Conservation (phyloP, 2,113 vertebrate genomes). For the Clarias batrachus region DNA sequence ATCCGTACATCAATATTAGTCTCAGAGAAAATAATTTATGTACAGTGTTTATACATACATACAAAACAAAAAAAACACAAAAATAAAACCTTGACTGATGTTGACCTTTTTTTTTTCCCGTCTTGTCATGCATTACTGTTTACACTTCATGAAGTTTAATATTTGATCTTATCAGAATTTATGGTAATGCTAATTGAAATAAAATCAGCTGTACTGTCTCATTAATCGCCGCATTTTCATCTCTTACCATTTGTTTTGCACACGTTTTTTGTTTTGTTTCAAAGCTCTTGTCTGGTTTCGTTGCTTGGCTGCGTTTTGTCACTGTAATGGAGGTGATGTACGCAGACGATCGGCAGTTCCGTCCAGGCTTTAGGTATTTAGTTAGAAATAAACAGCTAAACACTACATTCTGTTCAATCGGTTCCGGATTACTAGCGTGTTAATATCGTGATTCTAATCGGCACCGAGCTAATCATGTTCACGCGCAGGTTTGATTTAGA, state of each 20-base stretch:
- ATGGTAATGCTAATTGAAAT: slow-evolving; percentile 59
- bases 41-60: slow-evolving; percentile 99
- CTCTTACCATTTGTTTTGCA: slow-evolving; percentile 37
- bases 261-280: slow-evolving; percentile 18
- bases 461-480: not conserved
- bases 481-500: not conserved
- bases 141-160: slow-evolving; percentile 59
- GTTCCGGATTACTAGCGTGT: not conserved
- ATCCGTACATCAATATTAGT: slow-evolving; percentile 99
- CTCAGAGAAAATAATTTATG: slow-evolving; percentile 99
- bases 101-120: slow-evolving; percentile 42
- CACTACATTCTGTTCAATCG: not conserved
- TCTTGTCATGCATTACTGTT: slow-evolving; percentile 61
- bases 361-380: not conserved
- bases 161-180: slow-evolving; percentile 60
- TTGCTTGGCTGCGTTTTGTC: slow-evolving; percentile 15
- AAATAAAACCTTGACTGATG: slow-evolving; percentile 80
- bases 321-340: slow-evolving; percentile 11
- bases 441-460: not conserved
- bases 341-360: not conserved
- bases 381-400: not conserved
- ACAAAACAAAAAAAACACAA: slow-evolving; percentile 83
- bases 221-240: slow-evolving; percentile 49
- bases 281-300: slow-evolving; percentile 37
- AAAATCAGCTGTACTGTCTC: slow-evolving; percentile 56